These are phyloP conservation scores for Xenotilapia caudafasciata DNA, from an alignment of 2,113 vertebrate species.

Conservation along the genomic window DNA sequence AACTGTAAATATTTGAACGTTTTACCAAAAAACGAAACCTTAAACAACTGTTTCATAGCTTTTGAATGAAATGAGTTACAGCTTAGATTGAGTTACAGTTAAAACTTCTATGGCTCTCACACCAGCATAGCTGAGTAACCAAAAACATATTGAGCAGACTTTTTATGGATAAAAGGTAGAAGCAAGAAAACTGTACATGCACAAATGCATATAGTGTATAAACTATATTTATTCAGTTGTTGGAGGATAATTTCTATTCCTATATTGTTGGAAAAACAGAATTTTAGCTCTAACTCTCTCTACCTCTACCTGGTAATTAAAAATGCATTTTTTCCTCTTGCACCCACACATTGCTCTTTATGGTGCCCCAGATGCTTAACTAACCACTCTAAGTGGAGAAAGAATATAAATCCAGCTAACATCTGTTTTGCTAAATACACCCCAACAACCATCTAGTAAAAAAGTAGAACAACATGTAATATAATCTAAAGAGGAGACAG, in stretches of 20 bases:
- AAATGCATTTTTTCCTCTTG: neutral
- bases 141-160: neutral
- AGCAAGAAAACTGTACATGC: neutral
- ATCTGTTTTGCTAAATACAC: conserved; percentile 2
- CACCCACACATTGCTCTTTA: neutral
- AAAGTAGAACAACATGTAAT: neutral
- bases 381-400: neutral
- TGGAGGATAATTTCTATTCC: neutral
- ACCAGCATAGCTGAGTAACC: neutral
- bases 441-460: neutral
- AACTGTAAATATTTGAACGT: neutral
- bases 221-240: neutral
- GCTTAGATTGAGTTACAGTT: neutral
- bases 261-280: neutral
- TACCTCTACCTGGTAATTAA: conserved; percentile 14
- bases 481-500: neutral
- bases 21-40: neutral
- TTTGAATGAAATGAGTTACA: neutral
- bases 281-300: neutral
- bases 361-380: neutral
- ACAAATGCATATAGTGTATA: neutral
- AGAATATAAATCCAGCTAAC: neutral
- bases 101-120: neutral
- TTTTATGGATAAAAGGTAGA: neutral
- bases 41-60: neutral